Percentiles rank a stretch among this genome's conserved stretches.
Evolutionary conservation across 2,797 vertebrate genomes (phyloP).

Genomic region (Cheirogaleus major): DNA sequence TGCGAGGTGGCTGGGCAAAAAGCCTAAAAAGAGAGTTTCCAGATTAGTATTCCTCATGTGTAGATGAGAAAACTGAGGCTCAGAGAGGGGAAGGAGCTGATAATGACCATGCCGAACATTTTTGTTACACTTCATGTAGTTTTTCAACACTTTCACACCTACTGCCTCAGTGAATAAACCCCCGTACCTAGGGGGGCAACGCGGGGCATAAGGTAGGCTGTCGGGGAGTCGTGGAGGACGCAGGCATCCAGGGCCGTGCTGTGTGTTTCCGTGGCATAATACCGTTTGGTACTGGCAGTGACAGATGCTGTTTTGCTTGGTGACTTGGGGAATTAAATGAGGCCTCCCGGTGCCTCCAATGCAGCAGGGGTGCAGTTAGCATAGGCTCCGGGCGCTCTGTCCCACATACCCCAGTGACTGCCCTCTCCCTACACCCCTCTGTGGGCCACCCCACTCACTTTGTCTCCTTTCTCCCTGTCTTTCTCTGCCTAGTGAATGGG

Average conservation of each 20-base stretch:
- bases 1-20: background rate
- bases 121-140: background rate
- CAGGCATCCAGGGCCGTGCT: rapidly evolving
- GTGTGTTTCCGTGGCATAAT: background rate
- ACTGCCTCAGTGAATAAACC: background rate
- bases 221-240: background rate
- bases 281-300: background rate
- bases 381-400: background rate
- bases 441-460: background rate
- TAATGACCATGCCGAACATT: background rate
- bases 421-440: background rate
- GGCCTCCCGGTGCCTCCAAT: background rate
- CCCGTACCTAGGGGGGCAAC: too few relatives aligned
- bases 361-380: background rate
- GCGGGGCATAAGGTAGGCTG: rapidly evolving
- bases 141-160: background rate
- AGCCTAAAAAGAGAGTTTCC: background rate
- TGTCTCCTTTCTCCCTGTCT: conserved; percentile 10
- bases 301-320: background rate
- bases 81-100: background rate
- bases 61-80: background rate
- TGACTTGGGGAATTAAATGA: background rate
- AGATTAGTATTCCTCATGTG: background rate
- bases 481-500: conserved; percentile 88
- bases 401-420: background rate